phyloP scores from a whole-genome alignment of 2,797 vertebrate genomes.

The Ceryle rudis region DNA sequence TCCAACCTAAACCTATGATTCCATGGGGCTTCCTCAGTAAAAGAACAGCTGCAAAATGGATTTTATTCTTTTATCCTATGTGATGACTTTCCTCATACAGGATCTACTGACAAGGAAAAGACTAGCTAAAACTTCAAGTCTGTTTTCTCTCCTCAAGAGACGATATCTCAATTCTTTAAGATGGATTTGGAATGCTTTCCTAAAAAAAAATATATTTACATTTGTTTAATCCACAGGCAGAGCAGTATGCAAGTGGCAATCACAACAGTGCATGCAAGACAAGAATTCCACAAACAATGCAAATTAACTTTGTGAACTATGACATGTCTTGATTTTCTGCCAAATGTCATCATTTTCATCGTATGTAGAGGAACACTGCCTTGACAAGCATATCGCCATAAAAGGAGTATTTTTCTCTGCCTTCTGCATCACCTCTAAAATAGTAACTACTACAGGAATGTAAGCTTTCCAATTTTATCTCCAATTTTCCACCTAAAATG shows the following conservation, averaged over 20 bases:
- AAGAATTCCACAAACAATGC: not conserved
- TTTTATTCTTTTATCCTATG: not conserved
- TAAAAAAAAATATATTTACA: not conserved
- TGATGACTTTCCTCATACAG: not conserved
- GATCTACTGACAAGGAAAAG: not conserved
- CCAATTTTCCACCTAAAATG: not conserved
- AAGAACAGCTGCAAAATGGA: not conserved
- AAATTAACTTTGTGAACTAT: not conserved
- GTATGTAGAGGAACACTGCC: not conserved
- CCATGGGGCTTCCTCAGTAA: not conserved
- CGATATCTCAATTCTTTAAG: not conserved
- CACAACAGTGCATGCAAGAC: fast-evolving
- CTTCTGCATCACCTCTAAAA: not conserved
- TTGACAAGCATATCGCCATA: not conserved
- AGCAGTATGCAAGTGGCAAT: not conserved
- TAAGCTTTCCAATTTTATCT: not conserved
- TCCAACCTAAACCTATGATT: not conserved
- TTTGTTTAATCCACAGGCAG: not conserved
- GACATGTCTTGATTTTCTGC: not conserved
- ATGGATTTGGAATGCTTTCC: not conserved
- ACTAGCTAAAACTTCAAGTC: not conserved
- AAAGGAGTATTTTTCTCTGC: not conserved
- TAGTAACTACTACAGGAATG: not conserved
- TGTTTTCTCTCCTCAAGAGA: not conserved
- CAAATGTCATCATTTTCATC: not conserved